Evolutionary conservation across 1,140 invertebrate genomes (phyloP).

Genomic region (Paraescarpia echinospica): DNA sequence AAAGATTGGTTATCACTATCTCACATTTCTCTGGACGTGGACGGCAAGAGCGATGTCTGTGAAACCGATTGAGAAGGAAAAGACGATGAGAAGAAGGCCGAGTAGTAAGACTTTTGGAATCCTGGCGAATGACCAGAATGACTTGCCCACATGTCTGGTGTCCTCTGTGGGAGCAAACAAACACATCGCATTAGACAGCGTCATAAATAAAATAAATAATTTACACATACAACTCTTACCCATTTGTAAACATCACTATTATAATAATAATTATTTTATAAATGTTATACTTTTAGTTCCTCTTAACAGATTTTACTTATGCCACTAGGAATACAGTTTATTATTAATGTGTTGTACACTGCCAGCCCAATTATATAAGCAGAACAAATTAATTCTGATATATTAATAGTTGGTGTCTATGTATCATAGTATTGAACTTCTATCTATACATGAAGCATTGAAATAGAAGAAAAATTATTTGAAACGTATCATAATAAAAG

Average conservation of each 20-base stretch:
- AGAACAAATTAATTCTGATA: too few species aligned
- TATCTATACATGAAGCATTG: not conserved
- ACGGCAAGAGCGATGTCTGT: conserved; percentile 54
- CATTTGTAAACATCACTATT: too few species aligned
- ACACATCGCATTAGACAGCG: not conserved
- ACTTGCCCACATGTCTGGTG: conserved; percentile 30
- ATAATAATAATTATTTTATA: too few species aligned
- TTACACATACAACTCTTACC: too few species aligned
- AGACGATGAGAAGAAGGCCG: conserved; percentile 35
- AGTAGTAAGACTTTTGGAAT: conserved; percentile 38
- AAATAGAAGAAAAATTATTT: not conserved
- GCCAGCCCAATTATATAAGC: too few species aligned
- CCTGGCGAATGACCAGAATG: conserved; percentile 35
- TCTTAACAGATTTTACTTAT: too few species aligned
- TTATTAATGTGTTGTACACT: not conserved
- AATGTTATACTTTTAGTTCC: too few species aligned
- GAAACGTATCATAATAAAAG: not conserved
- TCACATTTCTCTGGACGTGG: conserved; percentile 37
- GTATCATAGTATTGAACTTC: too few species aligned
- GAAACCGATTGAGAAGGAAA: conserved; percentile 49
- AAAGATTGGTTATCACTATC: not conserved
- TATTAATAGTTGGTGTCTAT: too few species aligned
- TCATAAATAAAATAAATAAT: too few species aligned
- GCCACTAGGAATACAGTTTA: too few species aligned
- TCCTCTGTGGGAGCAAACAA: conserved; percentile 24